Base-by-base conservation (phyloP, 2,113 vertebrate genomes). In the Poeciliopsis retropinna region DNA sequence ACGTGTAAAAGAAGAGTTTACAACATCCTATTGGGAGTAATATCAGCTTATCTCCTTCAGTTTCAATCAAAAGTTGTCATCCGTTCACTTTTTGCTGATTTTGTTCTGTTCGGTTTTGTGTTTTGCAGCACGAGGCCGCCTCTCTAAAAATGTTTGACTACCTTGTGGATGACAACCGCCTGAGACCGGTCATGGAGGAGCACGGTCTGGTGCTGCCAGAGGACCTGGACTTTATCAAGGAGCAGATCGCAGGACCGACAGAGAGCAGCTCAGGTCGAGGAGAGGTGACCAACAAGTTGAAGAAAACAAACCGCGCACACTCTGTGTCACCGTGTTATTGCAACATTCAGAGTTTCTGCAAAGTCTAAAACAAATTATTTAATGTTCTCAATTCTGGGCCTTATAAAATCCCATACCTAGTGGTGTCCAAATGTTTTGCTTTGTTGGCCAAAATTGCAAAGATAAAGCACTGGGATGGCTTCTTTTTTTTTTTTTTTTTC, bases 111-210 rank as follows among this genome's bases (percentile, higher is more conserved):
- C 3, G 3, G 30, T 31, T 30, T 30, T 30, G 4, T n/a, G 1
- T 85, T 31, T 74, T 73, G 11, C 84, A 95, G 98, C 98, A 99
- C 15, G 98, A 99, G 90, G 76, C 67, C 0, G 96, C 95, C 60
- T 98, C 98, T 0, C 88, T 96, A 29, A 1, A 91, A 66, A 99
- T 99, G 98, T 99, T 99, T 91, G 95, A 98, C 64, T 87, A 99
- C 87, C 92, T 99, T 70, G 88, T 99, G 44, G 0, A 86, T 14
- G 91, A 87, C 63, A 99, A 99, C 34, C 6, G 64, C 0, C 91
- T 99, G 68, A 87, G 78, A 85, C 34, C 28, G 2, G 89, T 94
- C 68, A 96, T 99, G 96, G 1, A 87, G 81, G 5, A 67, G 0
- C 93, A 97, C n/a, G 96, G 95, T 34, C 93, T 99, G 39, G 29